These are phyloP conservation scores for Pyrgus malvae DNA, from an alignment of 2,888 invertebrate species.

Conservation along the genomic window DNA sequence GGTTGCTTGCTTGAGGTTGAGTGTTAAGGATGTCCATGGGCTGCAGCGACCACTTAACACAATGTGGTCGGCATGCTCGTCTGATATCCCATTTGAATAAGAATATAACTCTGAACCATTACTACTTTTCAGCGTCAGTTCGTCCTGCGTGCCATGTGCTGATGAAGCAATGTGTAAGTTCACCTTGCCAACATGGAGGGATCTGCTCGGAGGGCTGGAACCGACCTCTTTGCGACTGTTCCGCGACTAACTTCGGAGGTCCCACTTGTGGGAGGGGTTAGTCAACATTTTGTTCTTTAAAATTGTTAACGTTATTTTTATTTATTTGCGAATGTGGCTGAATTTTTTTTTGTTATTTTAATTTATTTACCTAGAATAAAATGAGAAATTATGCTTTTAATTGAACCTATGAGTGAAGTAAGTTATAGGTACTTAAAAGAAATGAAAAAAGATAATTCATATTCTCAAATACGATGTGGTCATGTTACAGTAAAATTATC, in stretches of 20 bases:
- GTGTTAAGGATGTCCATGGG: too few species aligned
- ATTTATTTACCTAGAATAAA: too few species aligned
- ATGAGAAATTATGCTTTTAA: too few species aligned
- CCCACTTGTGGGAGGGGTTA: constrained; percentile 94
- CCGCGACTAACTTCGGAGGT: constrained; percentile 92
- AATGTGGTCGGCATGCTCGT: too few species aligned
- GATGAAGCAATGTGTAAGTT: constrained; percentile 89
- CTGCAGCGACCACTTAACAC: too few species aligned
- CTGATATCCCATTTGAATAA: background rate
- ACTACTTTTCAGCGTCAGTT: constrained; percentile 86
- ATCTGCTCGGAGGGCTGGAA: constrained; percentile 97
- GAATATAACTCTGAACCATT: background rate
- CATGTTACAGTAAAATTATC: too few species aligned
- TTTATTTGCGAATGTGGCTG: background rate
- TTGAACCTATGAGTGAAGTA: too few species aligned
- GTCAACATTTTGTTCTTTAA: background rate
- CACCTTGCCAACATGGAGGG: constrained; percentile 95
- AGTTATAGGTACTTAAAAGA: too few species aligned
- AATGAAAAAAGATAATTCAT: too few species aligned
- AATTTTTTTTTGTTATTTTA: too few species aligned
- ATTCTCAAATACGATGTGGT: too few species aligned
- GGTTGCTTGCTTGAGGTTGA: too few species aligned
- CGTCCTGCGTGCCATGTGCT: constrained; percentile 93
- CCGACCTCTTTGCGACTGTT: constrained; percentile 95
- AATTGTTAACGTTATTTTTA: background rate